A percentile compares a stretch with the other conserved stretches of the same genome.
Evolutionary conservation across 2,113 vertebrate genomes (phyloP).

Genomic region (Embiotoca jacksoni): DNA sequence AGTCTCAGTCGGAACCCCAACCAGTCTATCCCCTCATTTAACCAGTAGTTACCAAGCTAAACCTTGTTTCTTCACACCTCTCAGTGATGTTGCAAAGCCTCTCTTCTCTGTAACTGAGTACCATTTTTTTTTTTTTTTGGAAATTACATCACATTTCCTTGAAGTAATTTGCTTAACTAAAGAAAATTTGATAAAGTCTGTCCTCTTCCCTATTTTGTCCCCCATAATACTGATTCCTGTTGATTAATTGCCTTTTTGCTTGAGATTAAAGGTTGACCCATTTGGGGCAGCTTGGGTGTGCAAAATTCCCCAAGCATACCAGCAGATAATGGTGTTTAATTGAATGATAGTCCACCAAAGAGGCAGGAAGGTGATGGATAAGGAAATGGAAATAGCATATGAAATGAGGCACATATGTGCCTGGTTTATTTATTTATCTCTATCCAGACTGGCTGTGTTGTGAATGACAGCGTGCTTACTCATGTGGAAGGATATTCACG

Average conservation of each 20-base stretch:
- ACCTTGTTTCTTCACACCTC: slow-evolving; percentile 26
- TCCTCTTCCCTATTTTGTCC: slow-evolving; percentile 52
- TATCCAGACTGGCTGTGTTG: slow-evolving; percentile 53
- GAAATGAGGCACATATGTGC: slow-evolving; percentile 71
- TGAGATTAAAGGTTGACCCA: slow-evolving; percentile 60
- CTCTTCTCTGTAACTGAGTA: slow-evolving; percentile 13
- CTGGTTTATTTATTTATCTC: slow-evolving; percentile 71
- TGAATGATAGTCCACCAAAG: slow-evolving; percentile 71
- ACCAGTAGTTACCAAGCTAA: slow-evolving; percentile 29
- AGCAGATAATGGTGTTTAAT: slow-evolving; percentile 75
- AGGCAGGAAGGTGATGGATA: slow-evolving; percentile 60
- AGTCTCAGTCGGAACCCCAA: slow-evolving; percentile 3
- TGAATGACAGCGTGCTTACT: slow-evolving; percentile 77
- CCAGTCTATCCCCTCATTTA: slow-evolving; percentile 8
- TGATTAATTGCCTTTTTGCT: slow-evolving; percentile 72
- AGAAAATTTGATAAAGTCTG: slow-evolving; percentile 63
- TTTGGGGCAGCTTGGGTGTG: slow-evolving; percentile 51
- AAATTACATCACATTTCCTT: slow-evolving; percentile 54
- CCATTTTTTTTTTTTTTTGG: slow-evolving; percentile 44
- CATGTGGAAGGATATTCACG: slow-evolving; percentile 72
- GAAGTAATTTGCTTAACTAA: slow-evolving; percentile 64
- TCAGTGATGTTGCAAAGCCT: slow-evolving; percentile 31
- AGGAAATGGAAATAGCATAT: slow-evolving; percentile 64
- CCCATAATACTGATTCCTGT: slow-evolving; percentile 56
- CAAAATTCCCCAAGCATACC: slow-evolving; percentile 39